Percentiles rank a stretch among this genome's conserved stretches.
Conservation (phyloP, 2,113 vertebrate species). For the Emydura subglobosa region DNA sequence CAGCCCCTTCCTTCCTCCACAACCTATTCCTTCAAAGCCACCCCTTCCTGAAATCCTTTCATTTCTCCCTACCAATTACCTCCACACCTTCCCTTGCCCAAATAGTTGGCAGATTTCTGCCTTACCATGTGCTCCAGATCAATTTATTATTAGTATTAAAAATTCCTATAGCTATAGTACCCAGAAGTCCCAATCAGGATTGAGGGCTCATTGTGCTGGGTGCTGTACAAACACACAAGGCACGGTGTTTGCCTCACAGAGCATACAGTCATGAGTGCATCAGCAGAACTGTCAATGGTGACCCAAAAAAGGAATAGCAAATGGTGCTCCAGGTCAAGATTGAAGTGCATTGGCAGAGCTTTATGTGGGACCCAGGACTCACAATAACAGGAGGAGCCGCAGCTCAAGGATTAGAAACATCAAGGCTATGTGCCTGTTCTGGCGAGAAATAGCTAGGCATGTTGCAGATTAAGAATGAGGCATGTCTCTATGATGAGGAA, state of each 20-base stretch:
- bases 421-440: not conserved
- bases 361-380: not conserved
- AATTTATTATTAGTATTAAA: not conserved
- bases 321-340: not conserved
- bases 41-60: not conserved
- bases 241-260: not conserved
- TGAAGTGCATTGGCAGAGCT: not conserved
- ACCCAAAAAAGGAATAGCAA: not conserved
- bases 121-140: not conserved
- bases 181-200: not conserved
- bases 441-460: not conserved
- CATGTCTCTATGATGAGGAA: not conserved
- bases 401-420: not conserved
- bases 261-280: not conserved
- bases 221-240: not conserved
- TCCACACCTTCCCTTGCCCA: not conserved
- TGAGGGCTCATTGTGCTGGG: not conserved
- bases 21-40: not conserved
- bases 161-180: not conserved
- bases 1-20: not conserved
- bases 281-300: not conserved
- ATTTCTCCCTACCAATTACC: not conserved
- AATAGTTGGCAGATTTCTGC: fast-evolving
- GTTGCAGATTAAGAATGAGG: not conserved
- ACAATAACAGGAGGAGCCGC: not conserved